phyloP scores from a whole-genome alignment of 2,113 vertebrate genomes.

The Muscicapa adusta region DNA sequence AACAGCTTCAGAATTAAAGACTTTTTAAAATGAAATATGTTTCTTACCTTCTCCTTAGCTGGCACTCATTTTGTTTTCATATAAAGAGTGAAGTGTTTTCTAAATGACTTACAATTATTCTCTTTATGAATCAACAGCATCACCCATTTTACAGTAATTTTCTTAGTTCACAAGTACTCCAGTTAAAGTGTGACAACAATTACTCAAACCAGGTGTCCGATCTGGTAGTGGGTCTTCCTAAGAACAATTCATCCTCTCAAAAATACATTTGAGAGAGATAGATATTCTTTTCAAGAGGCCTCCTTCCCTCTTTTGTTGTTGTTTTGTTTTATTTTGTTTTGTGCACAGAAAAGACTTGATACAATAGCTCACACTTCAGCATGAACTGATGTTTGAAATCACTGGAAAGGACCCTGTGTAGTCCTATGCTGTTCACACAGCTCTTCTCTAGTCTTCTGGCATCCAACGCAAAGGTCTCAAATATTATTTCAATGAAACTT shows the following conservation, averaged over 20 bases:
- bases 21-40: background rate
- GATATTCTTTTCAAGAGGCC: background rate
- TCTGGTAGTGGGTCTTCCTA: background rate
- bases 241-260: background rate
- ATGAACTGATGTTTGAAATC: background rate
- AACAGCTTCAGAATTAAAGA: background rate
- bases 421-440: background rate
- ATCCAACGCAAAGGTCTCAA: background rate
- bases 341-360: background rate
- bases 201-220: background rate
- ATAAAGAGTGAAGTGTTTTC: background rate
- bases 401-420: background rate
- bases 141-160: background rate
- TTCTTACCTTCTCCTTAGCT: background rate
- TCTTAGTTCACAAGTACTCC: background rate
- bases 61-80: background rate
- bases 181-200: background rate
- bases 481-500: background rate
- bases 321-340: background rate
- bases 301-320: accelerated
- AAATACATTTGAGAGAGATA: background rate
- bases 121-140: background rate
- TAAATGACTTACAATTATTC: background rate
- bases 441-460: background rate
- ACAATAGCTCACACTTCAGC: background rate